These are phyloP conservation scores for Labrus mixtus DNA, from an alignment of 2,113 vertebrate genomes.

Conservation along the genomic window DNA sequence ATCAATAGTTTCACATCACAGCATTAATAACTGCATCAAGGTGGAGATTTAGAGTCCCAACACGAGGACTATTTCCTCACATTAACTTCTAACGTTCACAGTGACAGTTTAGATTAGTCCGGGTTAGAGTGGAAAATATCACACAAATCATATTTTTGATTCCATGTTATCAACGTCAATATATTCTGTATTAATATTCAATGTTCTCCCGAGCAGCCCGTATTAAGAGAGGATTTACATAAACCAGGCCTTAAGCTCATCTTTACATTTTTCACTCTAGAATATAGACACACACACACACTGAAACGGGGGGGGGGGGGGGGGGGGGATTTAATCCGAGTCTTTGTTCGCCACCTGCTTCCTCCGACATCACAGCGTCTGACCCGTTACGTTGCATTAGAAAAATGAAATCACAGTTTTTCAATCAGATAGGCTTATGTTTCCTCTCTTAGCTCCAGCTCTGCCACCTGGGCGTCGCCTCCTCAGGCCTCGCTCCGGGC, in stretches of 20 bases:
- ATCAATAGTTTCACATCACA: too few species aligned
- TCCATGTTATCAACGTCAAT: background rate
- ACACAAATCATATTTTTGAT: background rate
- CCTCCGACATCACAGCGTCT: too few species aligned
- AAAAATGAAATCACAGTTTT: too few species aligned
- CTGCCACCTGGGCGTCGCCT: background rate
- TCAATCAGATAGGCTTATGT: too few species aligned
- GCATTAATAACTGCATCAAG: too few species aligned
- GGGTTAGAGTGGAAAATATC: background rate
- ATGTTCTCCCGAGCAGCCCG: background rate
- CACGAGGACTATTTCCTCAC: too few species aligned
- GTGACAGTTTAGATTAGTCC: background rate
- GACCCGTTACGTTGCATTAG: too few species aligned
- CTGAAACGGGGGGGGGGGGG: too few species aligned
- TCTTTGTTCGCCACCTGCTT: too few species aligned
- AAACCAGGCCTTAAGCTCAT: slow-evolving; percentile 18
- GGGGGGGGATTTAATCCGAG: too few species aligned
- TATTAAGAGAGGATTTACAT: slow-evolving; percentile 30
- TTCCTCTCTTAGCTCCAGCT: background rate
- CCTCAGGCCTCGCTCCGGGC: background rate
- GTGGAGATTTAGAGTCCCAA: too few species aligned
- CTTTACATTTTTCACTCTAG: slow-evolving; percentile 17
- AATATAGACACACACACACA: slow-evolving; percentile 1
- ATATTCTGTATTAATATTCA: background rate
- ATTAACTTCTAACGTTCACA: too few species aligned